Conservation (phyloP, 2,888 invertebrate species). For the Mactromeris polynyma region DNA sequence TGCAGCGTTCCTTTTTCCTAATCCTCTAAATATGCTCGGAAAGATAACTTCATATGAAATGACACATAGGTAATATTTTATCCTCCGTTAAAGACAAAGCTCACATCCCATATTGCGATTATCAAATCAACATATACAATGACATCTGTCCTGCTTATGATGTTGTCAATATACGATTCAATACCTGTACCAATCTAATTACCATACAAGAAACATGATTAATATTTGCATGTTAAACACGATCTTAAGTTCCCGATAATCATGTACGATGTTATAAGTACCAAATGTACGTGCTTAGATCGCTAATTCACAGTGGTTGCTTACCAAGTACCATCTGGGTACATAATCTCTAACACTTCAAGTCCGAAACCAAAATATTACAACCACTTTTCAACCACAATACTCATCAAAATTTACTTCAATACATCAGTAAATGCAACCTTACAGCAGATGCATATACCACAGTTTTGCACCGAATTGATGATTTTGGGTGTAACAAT, state of each 20-base stretch:
- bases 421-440: neutral
- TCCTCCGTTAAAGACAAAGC: neutral
- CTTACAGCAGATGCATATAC: neutral
- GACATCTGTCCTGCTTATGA: neutral
- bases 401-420: neutral
- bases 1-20: neutral
- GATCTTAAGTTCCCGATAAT: neutral
- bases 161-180: neutral
- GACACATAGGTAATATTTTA: neutral
- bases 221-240: neutral
- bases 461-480: neutral
- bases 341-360: neutral
- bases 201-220: neutral
- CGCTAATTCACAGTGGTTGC: neutral
- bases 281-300: neutral
- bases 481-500: slow-evolving; percentile 16
- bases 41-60: neutral
- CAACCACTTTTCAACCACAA: neutral
- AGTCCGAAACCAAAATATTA: neutral
- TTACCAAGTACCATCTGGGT: neutral
- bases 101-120: neutral
- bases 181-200: slow-evolving; percentile 12
- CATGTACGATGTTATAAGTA: neutral
- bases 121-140: neutral
- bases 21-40: neutral